Evolutionary conservation across 2,888 invertebrate species (phyloP), one percentile per base, ranked within the genome.

Genomic region (Stenodera caucasica): DNA sequence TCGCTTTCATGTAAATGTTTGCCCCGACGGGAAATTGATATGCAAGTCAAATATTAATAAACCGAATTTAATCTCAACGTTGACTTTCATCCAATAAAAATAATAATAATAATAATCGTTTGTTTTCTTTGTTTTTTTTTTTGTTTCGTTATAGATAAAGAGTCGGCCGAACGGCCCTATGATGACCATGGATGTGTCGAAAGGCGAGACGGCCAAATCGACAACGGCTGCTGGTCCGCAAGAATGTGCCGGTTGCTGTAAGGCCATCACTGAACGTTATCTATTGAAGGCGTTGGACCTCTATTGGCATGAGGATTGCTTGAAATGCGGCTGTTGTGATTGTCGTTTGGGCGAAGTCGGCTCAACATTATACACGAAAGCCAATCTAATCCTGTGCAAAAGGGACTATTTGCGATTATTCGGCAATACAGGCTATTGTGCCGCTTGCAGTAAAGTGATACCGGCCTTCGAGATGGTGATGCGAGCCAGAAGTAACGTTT

Each of bases 391-490:
- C 80, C 86, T 95, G 60, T 96, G 95, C 84, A 91, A 93, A 82
- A 85, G 94, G 77, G 95, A 96, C 81, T 96, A 96, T 81, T 88
- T 95, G 59, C 93, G 94, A 84, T 87, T 95, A 83, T 94, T 94
- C 77, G 94, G 94, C 69, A 90, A 90, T 74, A 93, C 93, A 37
- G 94, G 94, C 72, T 91, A 91, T 81, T 95, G 95, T 81, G 90
- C 94, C 71, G 94, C 94, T 59, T 96, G 95, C 83, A 90, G 90
- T 82, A 94, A 95, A 86, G 90, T 90, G 78, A 95, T 95, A 81
- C 94, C 94, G 64, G 94, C 95, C 68, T 95, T 94, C 82, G 95
- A 95, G 84, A 93, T 95, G 94, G 95, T 95, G 74, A 95, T 96
- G 95, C 86, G 94, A 80, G 94, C 94, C 69, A 90, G 91, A 81